A percentile compares a stretch with the other conserved stretches of the same genome.
These are phyloP conservation scores for Oreochromis mossambicus DNA, from an alignment of 2,797 vertebrate species.

Conservation along the genomic window DNA sequence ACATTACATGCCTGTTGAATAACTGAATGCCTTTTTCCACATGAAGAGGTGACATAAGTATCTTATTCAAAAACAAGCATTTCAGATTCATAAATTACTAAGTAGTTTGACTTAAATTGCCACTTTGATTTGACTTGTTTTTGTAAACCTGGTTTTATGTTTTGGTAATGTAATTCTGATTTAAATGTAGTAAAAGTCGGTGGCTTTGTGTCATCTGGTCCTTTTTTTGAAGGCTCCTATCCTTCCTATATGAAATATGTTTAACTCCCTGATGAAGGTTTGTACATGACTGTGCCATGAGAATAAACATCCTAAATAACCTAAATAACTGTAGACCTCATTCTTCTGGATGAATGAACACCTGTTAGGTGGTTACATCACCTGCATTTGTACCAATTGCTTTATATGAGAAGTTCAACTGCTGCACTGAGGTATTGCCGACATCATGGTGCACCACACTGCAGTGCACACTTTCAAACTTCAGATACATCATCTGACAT, in stretches of 20 bases:
- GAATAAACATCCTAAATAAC: background rate
- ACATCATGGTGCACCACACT: conserved; percentile 12
- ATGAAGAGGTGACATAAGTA: background rate
- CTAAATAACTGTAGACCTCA: background rate
- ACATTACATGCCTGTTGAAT: background rate
- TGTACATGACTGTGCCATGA: background rate
- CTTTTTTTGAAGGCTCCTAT: background rate
- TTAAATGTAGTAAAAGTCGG: background rate
- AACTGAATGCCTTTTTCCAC: background rate
- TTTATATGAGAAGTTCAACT: background rate
- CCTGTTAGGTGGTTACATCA: background rate
- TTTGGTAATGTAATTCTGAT: background rate
- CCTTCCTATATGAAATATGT: background rate
- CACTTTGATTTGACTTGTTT: background rate
- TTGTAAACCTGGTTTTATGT: background rate
- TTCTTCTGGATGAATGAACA: background rate
- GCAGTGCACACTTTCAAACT: conserved; percentile 11
- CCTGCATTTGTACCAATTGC: background rate
- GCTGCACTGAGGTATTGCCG: background rate
- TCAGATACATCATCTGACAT: conserved; percentile 28
- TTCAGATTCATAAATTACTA: background rate
- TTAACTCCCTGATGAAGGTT: background rate
- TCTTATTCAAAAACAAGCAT: background rate
- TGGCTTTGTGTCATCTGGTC: background rate
- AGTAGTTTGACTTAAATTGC: background rate